These are phyloP conservation scores for Sebastolobus alascanus DNA, from an alignment of 2,797 vertebrate genomes.

Conservation along the genomic window DNA sequence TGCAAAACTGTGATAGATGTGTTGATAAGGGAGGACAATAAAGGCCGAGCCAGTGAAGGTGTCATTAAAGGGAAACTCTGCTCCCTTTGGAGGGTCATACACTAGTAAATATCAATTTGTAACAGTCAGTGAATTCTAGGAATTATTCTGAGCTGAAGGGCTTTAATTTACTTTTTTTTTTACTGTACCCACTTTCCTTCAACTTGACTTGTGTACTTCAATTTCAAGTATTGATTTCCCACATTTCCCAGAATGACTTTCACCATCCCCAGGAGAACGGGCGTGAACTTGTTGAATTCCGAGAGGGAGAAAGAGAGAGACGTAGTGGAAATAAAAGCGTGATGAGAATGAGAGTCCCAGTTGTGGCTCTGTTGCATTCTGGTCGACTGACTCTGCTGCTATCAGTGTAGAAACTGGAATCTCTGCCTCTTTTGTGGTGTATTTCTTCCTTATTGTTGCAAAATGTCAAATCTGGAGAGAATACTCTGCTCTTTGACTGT, in stretches of 20 bases:
- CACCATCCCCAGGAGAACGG: conserved; percentile 29
- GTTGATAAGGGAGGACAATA: conserved; percentile 40
- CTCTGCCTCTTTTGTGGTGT: conserved; percentile 4
- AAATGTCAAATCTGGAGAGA: conserved; percentile 25
- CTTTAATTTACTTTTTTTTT: conserved; percentile 62
- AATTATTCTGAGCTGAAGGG: conserved; percentile 58
- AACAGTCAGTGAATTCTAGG: conserved; percentile 24
- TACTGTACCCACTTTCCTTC: conserved; percentile 45
- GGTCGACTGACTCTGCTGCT: conserved; percentile 14
- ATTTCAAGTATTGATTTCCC: conserved; percentile 71
- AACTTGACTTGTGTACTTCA: conserved; percentile 53
- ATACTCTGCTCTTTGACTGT: background rate
- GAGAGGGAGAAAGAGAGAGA: conserved; percentile 11
- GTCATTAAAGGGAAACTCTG: background rate
- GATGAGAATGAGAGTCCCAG: conserved; percentile 29
- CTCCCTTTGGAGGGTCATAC: conserved; percentile 4
- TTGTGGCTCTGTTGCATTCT: conserved; percentile 20
- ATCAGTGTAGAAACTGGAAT: conserved; percentile 4
- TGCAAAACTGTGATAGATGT: conserved; percentile 31
- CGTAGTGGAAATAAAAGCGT: conserved; percentile 34
- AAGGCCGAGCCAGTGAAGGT: background rate
- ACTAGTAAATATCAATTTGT: conserved; percentile 41
- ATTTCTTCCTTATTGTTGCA: conserved; percentile 38
- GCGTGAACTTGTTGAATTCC: conserved; percentile 49
- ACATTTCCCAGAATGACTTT: conserved; percentile 66